phyloP scores from a whole-genome alignment of 2,888 invertebrate genomes.

The Liposcelis brunnea region DNA sequence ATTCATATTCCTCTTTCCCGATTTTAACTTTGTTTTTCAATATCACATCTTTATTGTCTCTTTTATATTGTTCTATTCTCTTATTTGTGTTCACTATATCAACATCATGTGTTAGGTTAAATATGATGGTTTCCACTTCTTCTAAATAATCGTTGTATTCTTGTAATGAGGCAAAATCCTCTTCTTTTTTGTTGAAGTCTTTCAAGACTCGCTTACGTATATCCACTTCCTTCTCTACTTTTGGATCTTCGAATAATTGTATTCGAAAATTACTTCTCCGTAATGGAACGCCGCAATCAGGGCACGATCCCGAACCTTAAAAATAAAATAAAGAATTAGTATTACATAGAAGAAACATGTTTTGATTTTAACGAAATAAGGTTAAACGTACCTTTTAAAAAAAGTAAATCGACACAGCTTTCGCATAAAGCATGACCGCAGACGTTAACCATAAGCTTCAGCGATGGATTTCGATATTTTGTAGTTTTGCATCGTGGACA shows the following conservation, averaged over 20 bases:
- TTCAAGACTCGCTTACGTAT: conserved; percentile 73
- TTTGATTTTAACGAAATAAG: neutral
- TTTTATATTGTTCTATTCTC: conserved; percentile 76
- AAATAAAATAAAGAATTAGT: conserved; percentile 16
- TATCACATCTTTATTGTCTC: conserved; percentile 72
- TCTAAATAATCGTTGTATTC: conserved; percentile 96
- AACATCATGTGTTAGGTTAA: conserved; percentile 75
- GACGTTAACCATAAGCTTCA: conserved; percentile 94
- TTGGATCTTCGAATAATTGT: conserved; percentile 90
- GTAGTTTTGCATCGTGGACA: conserved; percentile 95
- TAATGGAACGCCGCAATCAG: conserved; percentile 79
- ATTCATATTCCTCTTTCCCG: conserved; percentile 61
- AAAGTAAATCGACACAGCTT: conserved; percentile 89
- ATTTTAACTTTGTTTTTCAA: conserved; percentile 51
- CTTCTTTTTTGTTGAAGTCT: conserved; percentile 89
- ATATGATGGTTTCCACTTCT: conserved; percentile 81
- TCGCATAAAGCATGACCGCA: conserved; percentile 97
- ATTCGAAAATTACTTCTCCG: conserved; percentile 80
- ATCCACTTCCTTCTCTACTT: conserved; percentile 94
- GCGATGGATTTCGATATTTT: conserved; percentile 89
- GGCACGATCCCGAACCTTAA: conserved; percentile 83
- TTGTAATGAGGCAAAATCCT: conserved; percentile 65
- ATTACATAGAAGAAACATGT: neutral
- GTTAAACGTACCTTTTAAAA: conserved; percentile 92
- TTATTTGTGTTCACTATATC: conserved; percentile 79